Evolutionary conservation across 30 jellyfish, hydroid and myxozoan genomes (phyloP).

Genomic region (Nemopilema nomurai): DNA sequence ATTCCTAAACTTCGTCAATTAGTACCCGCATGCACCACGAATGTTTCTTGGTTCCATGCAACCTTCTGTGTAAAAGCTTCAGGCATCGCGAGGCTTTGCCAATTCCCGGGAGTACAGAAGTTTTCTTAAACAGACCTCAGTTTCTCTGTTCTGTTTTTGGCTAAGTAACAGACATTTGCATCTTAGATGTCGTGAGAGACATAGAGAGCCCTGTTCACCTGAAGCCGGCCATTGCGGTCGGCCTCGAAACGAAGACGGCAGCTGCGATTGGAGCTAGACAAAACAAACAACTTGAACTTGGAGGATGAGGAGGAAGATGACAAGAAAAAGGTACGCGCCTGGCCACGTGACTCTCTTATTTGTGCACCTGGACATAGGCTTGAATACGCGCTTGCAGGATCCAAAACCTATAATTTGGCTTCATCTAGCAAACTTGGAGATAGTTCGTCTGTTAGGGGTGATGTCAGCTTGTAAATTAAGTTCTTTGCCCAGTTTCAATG

Average conservation of each 20-base stretch:
- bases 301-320: conserved; percentile 49
- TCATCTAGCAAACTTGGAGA: no score
- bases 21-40: no score
- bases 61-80: no score
- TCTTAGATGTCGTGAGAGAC: conserved; percentile 42
- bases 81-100: no score
- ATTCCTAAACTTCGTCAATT: no score
- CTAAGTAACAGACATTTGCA: background rate
- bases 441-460: no score
- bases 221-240: conserved; percentile 88
- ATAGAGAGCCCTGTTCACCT: conserved; percentile 73
- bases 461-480: no score
- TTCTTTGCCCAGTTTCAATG: no score
- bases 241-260: conserved; percentile 86
- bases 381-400: no score
- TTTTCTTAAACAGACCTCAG: background rate
- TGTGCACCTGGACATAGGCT: no score
- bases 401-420: no score
- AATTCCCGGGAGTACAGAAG: background rate
- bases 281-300: conserved; percentile 9
- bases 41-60: no score
- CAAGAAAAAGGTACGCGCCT: conserved; percentile 1
- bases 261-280: conserved; percentile 22
- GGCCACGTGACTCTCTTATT: background rate
- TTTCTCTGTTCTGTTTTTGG: background rate